phyloP scores from a whole-genome alignment of 2,113 vertebrate genomes.

The Megalops atlanticus region DNA sequence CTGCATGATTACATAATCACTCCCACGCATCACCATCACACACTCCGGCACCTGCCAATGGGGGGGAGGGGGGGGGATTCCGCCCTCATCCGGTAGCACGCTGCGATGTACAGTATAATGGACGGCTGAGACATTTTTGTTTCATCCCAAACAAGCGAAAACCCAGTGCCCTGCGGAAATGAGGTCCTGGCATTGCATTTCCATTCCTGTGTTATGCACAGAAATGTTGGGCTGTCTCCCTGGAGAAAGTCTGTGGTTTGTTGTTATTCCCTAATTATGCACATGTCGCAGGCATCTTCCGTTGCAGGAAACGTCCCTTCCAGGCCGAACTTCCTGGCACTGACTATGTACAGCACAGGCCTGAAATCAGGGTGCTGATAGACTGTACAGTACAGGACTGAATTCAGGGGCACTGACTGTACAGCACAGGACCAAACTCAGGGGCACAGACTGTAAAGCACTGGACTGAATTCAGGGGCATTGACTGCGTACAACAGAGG shows the following conservation, averaged over 20 bases:
- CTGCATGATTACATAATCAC: background rate
- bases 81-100: background rate
- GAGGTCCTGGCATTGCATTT: background rate
- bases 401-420: too few relatives aligned
- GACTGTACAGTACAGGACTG: too few relatives aligned
- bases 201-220: background rate
- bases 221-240: background rate
- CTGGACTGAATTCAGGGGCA: too few relatives aligned
- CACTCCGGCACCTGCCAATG: background rate
- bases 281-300: background rate
- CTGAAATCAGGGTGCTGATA: too few relatives aligned
- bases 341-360: too few relatives aligned
- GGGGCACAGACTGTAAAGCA: too few relatives aligned
- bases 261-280: too few relatives aligned
- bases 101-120: background rate
- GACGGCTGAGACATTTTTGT: too few relatives aligned
- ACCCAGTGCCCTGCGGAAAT: background rate
- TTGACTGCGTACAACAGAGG: too few relatives aligned
- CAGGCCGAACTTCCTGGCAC: background rate
- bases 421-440: too few relatives aligned
- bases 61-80: background rate
- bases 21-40: background rate
- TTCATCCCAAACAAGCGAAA: background rate
- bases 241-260: background rate
- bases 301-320: background rate